Base-by-base conservation (phyloP, 2,888 invertebrate genomes). In the Schizaphis graminum region DNA sequence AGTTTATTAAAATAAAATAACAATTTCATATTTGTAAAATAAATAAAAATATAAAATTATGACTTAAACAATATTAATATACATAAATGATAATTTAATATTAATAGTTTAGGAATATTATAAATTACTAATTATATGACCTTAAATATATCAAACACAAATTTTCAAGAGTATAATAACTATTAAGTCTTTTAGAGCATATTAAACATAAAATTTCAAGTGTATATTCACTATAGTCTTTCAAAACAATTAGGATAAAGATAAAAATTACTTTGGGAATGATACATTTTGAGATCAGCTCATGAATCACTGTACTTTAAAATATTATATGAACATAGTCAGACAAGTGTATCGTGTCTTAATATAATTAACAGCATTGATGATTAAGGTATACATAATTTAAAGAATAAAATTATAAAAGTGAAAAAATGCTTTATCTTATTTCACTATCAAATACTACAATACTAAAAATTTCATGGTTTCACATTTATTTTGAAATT, bases 261-360 rank as follows among this genome's bases (percentile, higher is more conserved):
- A 91, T 49, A 47, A 3, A 84, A 28, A 84, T 91, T 84, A 84
- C 89, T 89, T 61, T 84, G 84, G 84, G 53, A 91, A 91, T 56
- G 84, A 91, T 41, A 84, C 77, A 84, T 56, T 91, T 53, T 84
- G 84, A 91, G 91, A 91, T 91, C 91, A 56, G 44, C 84, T 84
- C 84, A 53, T 61, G 21, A 89, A 89, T 28, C 7, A 91, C 49
- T 77, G 16, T 3, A 91, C 53, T 91, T 84, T 8, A 91, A 41
- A 91, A 84, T 26, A 67, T 67, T n/a, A 67, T n/a, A 16, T n/a
- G n/a, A 67, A 53, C 11, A 35, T 77, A 5, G 7, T 91, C 84
- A 91, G 77, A 77, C 84, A 84, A 84, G 35, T 16, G 7, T 53
- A 41, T 28, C 26, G 16, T 49, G 44, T 84, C 41, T 84, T 91